Base-by-base conservation (phyloP, 2,113 vertebrate species). In the Carassius carassius region DNA sequence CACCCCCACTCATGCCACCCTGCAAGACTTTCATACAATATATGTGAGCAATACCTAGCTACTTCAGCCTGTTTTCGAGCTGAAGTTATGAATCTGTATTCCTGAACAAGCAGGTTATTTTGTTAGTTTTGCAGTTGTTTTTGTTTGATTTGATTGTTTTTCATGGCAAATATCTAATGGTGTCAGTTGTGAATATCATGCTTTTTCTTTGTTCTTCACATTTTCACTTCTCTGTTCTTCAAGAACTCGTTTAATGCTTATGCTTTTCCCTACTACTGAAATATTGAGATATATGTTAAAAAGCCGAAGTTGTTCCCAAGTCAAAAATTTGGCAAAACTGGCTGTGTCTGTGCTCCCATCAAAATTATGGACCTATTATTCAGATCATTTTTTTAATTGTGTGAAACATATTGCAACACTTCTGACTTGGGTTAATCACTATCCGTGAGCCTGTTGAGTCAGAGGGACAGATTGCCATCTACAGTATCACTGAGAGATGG, bases 401-500 rank as follows among this genome's bases (percentile, higher is more conserved):
- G 37, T 58, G 80, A 82, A 82, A 65, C 37, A 14, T 25, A 23
- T 47, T 67, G 69, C 51, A 74, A 10, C 54, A 23, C n/a, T 74
- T 72, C 14, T 63, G 73, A 77, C 67, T 75, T 41, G 78, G 10
- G 47, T 23, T 60, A 63, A 44, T 58, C 60, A 56, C 8, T 56
- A n/a, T 60, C 19, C 32, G n/a, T 16, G 51, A 76, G 25, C n/a
- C 6, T 23, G 41, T 78, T 41, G 47, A 25, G 77, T 51, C 58
- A 78, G 91, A 92, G 92, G 91, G 79, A 73, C 86, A 93, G 89
- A 93, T 94, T 94, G 93, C 89, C 92, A 94, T 93, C 94, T 95
- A 92, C 92, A 94, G 92, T 93, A 92, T 70, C 12, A 32, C 35
- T 17, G 88, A 90, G 85, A 88, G 73, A 74, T 78, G 87, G 81